Base-by-base conservation (phyloP, 2,113 vertebrate species). In the Anguilla rostrata region DNA sequence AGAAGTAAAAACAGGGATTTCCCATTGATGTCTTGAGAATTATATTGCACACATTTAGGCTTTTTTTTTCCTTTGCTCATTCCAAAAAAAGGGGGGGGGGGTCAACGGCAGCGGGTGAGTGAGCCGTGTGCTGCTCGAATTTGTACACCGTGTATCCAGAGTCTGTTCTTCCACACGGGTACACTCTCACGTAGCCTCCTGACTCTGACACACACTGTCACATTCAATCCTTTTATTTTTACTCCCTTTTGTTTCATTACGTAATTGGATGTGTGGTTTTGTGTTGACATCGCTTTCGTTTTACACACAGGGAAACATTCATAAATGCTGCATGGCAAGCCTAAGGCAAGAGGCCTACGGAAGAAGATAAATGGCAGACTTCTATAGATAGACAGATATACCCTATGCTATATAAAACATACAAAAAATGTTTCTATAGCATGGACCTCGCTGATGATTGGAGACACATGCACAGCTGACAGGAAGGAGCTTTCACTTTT, bases 401-500 rank as follows among this genome's bases (percentile, higher is more conserved):
- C 49, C 49, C 49, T 53, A 53, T 53, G 3, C 49, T 53, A 14
- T 53, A 53, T 53, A 53, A 53, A 53, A 53, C 12, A 53, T 53
- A 46, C 43, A 46, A 46, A 4, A 46, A 46, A 46, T 53, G 8
- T 53, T 14, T 6, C 12, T 53, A 53, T 12, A 53, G 49, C 49
- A 11, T 6, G 49, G 49, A 75, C 26, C 71, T 75, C n/a, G 11
- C n/a, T 29, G 7, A 34, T 2, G n/a, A 11, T 75, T 75, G 71
- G 71, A 75, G 71, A 75, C 71, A 75, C 71, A 75, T 75, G n/a
- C n/a, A 29, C 9, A 75, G 26, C 71, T 75, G 71, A 75, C 71
- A 75, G 26, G 26, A 29, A n/a, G 26, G 29, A 12, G 71, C 71
- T 75, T 14, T 34, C 26, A 34, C 71, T 29, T 53, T 53, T 53